Evolutionary conservation across 2,888 invertebrate species (phyloP).

Genomic region (Stenotaenia linearis): DNA sequence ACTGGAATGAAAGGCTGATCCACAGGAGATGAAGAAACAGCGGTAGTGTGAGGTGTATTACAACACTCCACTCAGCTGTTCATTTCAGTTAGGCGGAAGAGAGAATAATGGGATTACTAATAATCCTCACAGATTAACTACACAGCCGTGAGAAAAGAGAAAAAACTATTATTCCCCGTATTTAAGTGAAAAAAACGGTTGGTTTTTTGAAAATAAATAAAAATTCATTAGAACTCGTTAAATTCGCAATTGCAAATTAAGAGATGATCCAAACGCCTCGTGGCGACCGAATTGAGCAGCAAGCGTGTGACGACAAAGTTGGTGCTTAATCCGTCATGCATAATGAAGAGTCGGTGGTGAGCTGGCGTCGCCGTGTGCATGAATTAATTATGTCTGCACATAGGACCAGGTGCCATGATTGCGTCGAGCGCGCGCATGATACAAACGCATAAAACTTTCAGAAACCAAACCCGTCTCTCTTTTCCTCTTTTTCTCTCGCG

Average conservation of each 20-base stretch:
- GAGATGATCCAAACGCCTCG: neutral
- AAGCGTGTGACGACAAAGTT: neutral
- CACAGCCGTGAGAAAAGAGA: neutral
- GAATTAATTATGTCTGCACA: neutral
- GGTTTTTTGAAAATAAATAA: neutral
- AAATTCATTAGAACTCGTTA: neutral
- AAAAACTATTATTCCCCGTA: neutral
- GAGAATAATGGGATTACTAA: neutral
- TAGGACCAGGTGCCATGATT: neutral
- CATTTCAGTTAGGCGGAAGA: neutral
- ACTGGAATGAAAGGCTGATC: too few species aligned
- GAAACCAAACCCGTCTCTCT: neutral
- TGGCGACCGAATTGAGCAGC: neutral
- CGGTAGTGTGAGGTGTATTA: neutral
- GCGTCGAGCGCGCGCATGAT: neutral
- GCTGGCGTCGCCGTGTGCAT: neutral
- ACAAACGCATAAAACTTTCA: neutral
- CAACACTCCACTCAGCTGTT: neutral
- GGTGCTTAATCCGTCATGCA: neutral
- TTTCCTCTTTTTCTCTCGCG: neutral
- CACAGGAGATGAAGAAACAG: neutral
- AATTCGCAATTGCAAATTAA: neutral
- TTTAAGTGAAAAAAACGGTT: neutral
- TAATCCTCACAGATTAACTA: neutral
- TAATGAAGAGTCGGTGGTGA: neutral